These are phyloP conservation scores for Trachelipus rathkii DNA, from an alignment of 1,140 invertebrate genomes.

Conservation along the genomic window DNA sequence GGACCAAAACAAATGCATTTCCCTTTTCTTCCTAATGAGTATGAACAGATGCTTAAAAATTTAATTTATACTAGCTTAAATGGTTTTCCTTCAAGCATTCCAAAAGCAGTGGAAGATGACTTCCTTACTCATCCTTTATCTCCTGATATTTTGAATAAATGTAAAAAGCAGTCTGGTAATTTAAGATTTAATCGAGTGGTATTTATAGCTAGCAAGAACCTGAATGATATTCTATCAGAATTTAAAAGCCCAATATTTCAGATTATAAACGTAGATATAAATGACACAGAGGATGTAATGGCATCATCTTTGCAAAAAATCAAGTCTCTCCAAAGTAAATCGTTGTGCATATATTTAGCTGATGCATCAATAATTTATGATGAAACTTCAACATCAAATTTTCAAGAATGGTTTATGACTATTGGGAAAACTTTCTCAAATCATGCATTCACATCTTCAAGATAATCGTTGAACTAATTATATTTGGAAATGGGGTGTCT, in stretches of 20 bases:
- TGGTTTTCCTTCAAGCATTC: neutral
- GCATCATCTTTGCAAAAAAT: neutral
- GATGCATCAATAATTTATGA: neutral
- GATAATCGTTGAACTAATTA: too few relatives aligned
- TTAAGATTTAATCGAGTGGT: slow-evolving; percentile 1
- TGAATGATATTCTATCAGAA: neutral
- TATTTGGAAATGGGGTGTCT: too few relatives aligned
- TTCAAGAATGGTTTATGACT: too few relatives aligned
- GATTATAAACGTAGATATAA: neutral
- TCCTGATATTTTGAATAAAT: neutral
- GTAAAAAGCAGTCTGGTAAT: neutral
- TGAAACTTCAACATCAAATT: neutral
- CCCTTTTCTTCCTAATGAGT: neutral
- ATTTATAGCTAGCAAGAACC: neutral
- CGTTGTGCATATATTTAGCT: neutral
- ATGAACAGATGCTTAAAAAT: neutral
- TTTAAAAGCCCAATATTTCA: neutral
- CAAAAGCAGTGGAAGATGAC: neutral
- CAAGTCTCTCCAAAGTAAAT: neutral
- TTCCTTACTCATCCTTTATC: neutral
- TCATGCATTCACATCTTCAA: too few relatives aligned
- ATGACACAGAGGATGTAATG: neutral
- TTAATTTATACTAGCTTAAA: neutral
- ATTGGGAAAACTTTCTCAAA: too few relatives aligned
- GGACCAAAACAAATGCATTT: neutral